Percentiles rank a stretch among this genome's conserved stretches.
phyloP scores from a whole-genome alignment of 1,140 invertebrate genomes.

The Ostrea edulis region DNA sequence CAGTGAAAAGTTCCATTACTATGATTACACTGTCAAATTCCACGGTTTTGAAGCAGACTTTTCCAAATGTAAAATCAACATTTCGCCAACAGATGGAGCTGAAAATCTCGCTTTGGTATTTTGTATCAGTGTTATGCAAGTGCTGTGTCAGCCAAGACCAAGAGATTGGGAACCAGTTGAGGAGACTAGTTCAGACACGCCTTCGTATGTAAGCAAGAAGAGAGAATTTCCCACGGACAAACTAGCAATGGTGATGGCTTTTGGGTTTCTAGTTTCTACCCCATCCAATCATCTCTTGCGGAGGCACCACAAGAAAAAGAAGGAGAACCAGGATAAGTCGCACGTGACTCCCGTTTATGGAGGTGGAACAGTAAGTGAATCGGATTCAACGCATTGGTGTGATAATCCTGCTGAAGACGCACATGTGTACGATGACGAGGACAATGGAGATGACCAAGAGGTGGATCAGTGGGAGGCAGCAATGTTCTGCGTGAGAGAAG shows the following conservation, averaged over 20 bases:
- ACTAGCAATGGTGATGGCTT: constrained; percentile 72
- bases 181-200: background rate
- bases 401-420: background rate
- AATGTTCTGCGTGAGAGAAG: constrained; percentile 22
- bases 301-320: constrained; percentile 49
- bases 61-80: background rate
- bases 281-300: constrained; percentile 73
- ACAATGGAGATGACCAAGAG: constrained; percentile 15
- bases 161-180: constrained; percentile 65
- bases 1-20: background rate
- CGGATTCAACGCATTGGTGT: background rate
- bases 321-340: background rate
- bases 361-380: background rate
- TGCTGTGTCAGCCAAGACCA: constrained; percentile 74
- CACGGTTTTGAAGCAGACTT: background rate
- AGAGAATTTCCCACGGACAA: constrained; percentile 66
- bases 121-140: constrained; percentile 72
- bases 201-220: constrained; percentile 49
- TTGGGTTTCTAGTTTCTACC: constrained; percentile 71
- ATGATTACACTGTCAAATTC: constrained; percentile 1
- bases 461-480: constrained; percentile 31
- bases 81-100: constrained; percentile 57
- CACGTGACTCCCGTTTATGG: background rate
- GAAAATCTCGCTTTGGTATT: constrained; percentile 74
- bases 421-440: constrained; percentile 32